Base-by-base conservation (phyloP, 2,797 vertebrate genomes). In the Poeciliopsis gracilis region DNA sequence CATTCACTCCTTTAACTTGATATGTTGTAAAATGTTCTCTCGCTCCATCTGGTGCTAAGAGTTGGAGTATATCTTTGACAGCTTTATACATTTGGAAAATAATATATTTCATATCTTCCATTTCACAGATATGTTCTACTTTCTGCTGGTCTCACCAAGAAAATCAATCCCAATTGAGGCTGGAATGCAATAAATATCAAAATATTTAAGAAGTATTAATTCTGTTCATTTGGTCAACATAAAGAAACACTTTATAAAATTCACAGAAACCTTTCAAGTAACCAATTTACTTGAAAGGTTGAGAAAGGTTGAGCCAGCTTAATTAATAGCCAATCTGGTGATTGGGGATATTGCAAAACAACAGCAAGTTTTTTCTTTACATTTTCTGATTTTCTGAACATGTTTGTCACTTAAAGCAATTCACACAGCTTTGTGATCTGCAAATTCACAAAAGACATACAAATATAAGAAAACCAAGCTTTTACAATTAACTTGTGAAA, bases 401-500 rank as follows among this genome's bases (percentile, higher is more conserved):
- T 38, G 33, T 10, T 38, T 66, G 36, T 61, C 33, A 61, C 59
- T 18, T 33, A 33, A 61, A 61, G 30, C 16, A 16, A 43, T 72
- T 80, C 91, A 86, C 45, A 94, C 59, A 66, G 84, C 74, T 49
- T 82, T 71, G 76, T 82, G 93, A 71, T 93, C 95, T 96, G 85
- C 49, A 81, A 84, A 89, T 49, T 20, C 30, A 83, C 77, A 84
- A 76, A 25, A 84, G 6, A 80, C 16, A 77, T 51, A 16, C 30
- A 33, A 63, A 63, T 36, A 3, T 63, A 33, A 33, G 15, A 74
- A 1, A 70, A 66, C 61, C 1, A 46, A 45, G 0, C 67, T 66
- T 77, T 25, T 33, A 20, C 53, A 61, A 36, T 73, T 63, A 80
- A 70, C 38, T 3, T 51, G 16, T 72, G 74, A 10, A 51, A 70